Base-by-base conservation (phyloP, 2,113 vertebrate genomes). In the Oplegnathus fasciatus region DNA sequence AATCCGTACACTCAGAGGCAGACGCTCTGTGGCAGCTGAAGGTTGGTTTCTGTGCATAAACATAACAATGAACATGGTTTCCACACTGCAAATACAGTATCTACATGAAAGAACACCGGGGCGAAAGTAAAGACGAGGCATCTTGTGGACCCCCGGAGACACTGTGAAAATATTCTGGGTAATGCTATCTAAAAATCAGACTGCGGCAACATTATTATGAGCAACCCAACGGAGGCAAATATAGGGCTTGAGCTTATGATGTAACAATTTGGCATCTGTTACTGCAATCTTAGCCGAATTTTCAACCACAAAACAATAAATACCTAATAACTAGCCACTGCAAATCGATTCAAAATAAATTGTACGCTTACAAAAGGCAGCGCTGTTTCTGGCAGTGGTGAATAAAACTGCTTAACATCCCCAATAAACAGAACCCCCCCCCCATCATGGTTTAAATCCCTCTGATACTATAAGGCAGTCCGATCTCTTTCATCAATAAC, bases 381-480 rank as follows among this genome's bases (percentile, higher is more conserved):
- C 61, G 64, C 71, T 85, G 80, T 86, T 87, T 93, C 88, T 94
- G 91, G 92, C 93, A 94, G 93, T 94, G 87, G 71, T 91, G 79
- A 90, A 81, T 75, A 79, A 90, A 96, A 95, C 93, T 94, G 58
- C 34, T 72, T 89, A 74, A 93, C 89, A 91, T 88, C 57, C 71
- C 79, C 48, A 77, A 84, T 57, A 77, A 84, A 91, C 83, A 68
- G 83, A 79, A 64, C 69, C 28, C 57, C 65, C 60, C n/a, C 75
- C 65, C 57, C 66, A 48, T 72, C 1, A 57, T 82, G 94, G 94
- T 93, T 94, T 92, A 94, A 96, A 93, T 94, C 93, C 70, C 79
- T 87, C 67, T 86, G 88, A 91, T 71, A 94, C 89, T 92, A 85
- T 93, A 95, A 88, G 79, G 95, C 95, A 94, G 95, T 95, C 93